Percentiles rank a stretch among this genome's conserved stretches.
Evolutionary conservation across 2,888 invertebrate species (phyloP).

Genomic region (Cerastoderma edule): DNA sequence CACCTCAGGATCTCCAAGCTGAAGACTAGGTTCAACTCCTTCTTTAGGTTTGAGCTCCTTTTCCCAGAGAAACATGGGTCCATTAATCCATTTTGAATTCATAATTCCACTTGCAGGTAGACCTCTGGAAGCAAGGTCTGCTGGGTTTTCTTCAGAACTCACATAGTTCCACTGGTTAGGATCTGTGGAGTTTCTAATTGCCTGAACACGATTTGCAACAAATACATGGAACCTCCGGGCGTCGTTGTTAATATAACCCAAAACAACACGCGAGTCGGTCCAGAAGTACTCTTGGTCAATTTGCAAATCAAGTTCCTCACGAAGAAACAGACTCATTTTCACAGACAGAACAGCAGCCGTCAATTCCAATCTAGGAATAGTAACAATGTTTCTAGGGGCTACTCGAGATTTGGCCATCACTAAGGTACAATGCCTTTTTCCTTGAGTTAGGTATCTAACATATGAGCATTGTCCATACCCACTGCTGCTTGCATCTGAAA

Average conservation of each 20-base stretch:
- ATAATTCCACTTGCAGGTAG: conserved; percentile 22
- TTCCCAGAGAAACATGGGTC: conserved; percentile 46
- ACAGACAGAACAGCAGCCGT: conserved; percentile 56
- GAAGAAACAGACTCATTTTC: conserved; percentile 43
- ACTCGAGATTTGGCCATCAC: conserved; percentile 47
- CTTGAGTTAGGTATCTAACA: conserved; percentile 8
- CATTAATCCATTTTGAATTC: conserved; percentile 45
- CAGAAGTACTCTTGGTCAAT: conserved; percentile 50
- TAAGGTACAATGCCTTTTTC: conserved; percentile 20
- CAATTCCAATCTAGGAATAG: conserved; percentile 57
- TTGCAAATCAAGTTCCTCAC: conserved; percentile 36
- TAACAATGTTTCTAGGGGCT: conserved; percentile 43
- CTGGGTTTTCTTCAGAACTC: conserved; percentile 54
- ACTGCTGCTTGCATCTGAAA: conserved; percentile 46
- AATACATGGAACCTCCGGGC: conserved; percentile 62
- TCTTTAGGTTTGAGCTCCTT: conserved; percentile 16
- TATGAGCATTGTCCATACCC: conserved; percentile 51
- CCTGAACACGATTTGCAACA: conserved; percentile 66
- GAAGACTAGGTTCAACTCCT: conserved; percentile 20
- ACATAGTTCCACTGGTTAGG: conserved; percentile 60
- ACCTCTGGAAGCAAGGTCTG: conserved; percentile 62
- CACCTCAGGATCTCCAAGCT: conserved; percentile 46
- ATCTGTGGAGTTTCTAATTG: conserved; percentile 51
- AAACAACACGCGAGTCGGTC: conserved; percentile 61
- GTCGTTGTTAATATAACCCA: conserved; percentile 63